Percentiles rank a stretch among this genome's conserved stretches.
Conservation (phyloP, 2,113 vertebrate genomes). For the Lutjanus erythropterus region DNA sequence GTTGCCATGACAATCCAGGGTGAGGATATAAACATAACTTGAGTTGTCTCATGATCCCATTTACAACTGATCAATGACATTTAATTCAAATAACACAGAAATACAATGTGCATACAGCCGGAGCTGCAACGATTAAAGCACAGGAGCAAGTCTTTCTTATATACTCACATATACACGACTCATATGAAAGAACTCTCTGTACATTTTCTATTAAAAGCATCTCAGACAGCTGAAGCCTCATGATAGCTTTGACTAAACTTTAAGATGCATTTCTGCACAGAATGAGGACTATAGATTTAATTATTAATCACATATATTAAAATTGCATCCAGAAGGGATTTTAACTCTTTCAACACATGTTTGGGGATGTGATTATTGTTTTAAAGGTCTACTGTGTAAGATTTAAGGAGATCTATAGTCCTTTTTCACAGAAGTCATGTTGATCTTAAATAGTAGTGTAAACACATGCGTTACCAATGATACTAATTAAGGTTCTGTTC, state of each 20-base stretch:
- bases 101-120: background rate
- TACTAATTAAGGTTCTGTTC: too few species aligned
- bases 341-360: background rate
- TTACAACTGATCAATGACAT: slow-evolving; percentile 47
- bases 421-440: too few species aligned
- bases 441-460: too few species aligned
- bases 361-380: background rate
- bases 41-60: slow-evolving; percentile 23
- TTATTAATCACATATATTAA: background rate
- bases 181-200: background rate
- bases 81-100: slow-evolving; percentile 5
- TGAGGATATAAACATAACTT: slow-evolving; percentile 44
- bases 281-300: background rate
- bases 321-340: background rate
- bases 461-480: too few species aligned
- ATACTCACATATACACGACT: too few species aligned
- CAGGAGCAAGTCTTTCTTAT: background rate
- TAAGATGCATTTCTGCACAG: background rate
- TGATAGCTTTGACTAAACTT: background rate
- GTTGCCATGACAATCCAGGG: slow-evolving; percentile 66
- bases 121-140: background rate
- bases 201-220: background rate
- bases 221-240: background rate
- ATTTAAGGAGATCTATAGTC: too few species aligned
- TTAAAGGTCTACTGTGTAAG: too few species aligned